These are phyloP conservation scores for Drosophila cognata DNA, from an alignment of 2,888 invertebrate species.

Conservation along the genomic window DNA sequence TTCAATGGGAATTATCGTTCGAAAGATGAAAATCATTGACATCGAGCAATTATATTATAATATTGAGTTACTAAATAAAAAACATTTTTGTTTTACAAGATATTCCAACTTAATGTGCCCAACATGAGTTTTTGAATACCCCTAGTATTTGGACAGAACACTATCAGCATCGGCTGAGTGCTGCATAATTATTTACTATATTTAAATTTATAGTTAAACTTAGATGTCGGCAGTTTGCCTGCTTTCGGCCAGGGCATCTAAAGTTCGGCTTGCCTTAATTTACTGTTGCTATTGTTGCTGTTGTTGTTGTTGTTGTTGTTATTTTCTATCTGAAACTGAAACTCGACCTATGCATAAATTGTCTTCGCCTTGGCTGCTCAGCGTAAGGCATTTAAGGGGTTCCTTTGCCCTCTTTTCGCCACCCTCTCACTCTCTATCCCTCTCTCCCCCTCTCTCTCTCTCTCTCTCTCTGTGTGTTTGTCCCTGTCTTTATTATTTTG, in stretches of 20 bases:
- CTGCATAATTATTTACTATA: background rate
- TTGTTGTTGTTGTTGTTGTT: slow-evolving; percentile 13
- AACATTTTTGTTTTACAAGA: background rate
- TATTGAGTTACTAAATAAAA: background rate
- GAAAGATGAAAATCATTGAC: background rate
- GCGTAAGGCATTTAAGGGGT: slow-evolving; percentile 47
- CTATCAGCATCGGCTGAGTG: rapidly evolving
- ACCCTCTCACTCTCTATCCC: background rate
- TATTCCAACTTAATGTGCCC: background rate
- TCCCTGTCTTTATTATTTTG: slow-evolving; percentile 56
- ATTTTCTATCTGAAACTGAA: slow-evolving; percentile 46
- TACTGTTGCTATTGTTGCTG: background rate
- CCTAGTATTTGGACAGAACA: background rate
- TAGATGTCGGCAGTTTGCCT: background rate
- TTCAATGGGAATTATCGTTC: too few species aligned
- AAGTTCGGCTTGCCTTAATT: background rate
- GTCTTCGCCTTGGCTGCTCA: slow-evolving; percentile 33
- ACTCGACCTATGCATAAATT: slow-evolving; percentile 72
- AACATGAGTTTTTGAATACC: background rate
- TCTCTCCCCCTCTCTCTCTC: background rate
- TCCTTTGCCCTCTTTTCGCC: slow-evolving; percentile 35
- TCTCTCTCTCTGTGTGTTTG: slow-evolving; percentile 7
- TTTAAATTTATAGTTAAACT: background rate
- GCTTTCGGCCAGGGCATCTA: background rate
- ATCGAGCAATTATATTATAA: background rate